Base-by-base conservation (phyloP, 1,140 invertebrate species). In the Diabrotica undecimpunctata region DNA sequence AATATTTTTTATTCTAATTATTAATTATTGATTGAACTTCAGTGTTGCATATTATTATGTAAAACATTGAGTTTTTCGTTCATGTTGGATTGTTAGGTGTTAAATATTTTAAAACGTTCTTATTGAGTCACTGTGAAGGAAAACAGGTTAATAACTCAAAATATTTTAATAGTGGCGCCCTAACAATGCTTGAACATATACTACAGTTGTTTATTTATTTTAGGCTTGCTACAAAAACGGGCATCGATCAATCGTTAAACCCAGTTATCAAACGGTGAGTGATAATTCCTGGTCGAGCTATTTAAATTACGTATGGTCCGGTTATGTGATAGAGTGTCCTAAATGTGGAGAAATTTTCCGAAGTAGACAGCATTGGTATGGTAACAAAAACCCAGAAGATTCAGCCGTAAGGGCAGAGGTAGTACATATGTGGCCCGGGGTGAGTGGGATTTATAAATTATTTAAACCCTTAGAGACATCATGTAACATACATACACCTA, bases 341-440 rank as follows among this genome's bases (percentile, higher is more conserved):
- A 84, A 87, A 68, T 94, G 91, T 81, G 92, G 92, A 2, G 87
- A 93, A 69, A 93, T 94, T 65, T 93, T 91, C 76, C 81, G 89
- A 54, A 91, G 90, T 75, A 82, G 91, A 8, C 87, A 94, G 73
- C 90, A 90, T 75, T 95, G 92, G 93, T 94, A 89, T 78, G 91
- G 92, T 2, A 94, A 95, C 76, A 86, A 88, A 70, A 84, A 87
- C 70, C 88, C 91, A 0, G 90, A 92, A 75, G 85, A 88, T 56
- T 78, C 80, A 10, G 85, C 84, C 8, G 87, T 90, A 7, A 75
- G 79, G 62, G 85, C 84, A 6, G 89, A 93, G 79, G 86, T 91
- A 10, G 84, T 85, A 46, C 92, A 94, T 73, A 86, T 93, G n/a
- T 94, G 91, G 91, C 88, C 86, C 66, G 85, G 85, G 77, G 89